Base-by-base conservation (phyloP, 2,797 vertebrate species). In the Sciurus vulgaris region DNA sequence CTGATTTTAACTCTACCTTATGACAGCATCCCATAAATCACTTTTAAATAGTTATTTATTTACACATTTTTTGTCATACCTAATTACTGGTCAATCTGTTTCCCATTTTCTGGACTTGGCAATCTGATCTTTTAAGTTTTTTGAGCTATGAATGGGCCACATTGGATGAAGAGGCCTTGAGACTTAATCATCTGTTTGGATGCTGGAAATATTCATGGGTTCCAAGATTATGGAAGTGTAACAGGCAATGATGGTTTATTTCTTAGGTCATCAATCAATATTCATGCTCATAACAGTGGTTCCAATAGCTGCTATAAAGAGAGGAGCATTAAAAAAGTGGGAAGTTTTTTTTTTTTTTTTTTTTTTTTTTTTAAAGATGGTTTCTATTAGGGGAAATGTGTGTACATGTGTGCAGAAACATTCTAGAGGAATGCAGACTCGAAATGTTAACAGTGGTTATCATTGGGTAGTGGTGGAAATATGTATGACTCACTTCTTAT, bases 281-380 rank as follows among this genome's bases (percentile, higher is more conserved):
- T 26, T 26, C 28, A 69, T 35, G 56, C 41, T 35, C 38, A 86
- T 17, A 54, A 47, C 63, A 47, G 1, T 49, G 47, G 56, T 61
- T 93, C 69, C 88, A 91, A 85, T 11, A 89, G 20, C 65, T 87
- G 44, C 56, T 54, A 74, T 41, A 74, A 38, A 91, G 65, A 82
- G 9, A 35, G 28, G 1, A 83, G 7, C 3, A 44, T 85, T 83
- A 56, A 89, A 56, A 94, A 93, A 69, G 69, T 38, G 70, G 38
- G 49, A 73, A 56, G 49, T 15, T 47, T 41, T 51, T 49, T 86
- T 59, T 33, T 59, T 49, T 38, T 38, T 38, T 38, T 38, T 38
- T 38, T 38, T 38, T 38, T 38, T 38, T 38, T 38, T 86, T 56
- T 30, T 49, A 38, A 54, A 70, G 49, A 91, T 82, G 4, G 51